These are phyloP conservation scores for Cochlearius cochlearius DNA, from an alignment of 2,113 vertebrate genomes.

Conservation along the genomic window DNA sequence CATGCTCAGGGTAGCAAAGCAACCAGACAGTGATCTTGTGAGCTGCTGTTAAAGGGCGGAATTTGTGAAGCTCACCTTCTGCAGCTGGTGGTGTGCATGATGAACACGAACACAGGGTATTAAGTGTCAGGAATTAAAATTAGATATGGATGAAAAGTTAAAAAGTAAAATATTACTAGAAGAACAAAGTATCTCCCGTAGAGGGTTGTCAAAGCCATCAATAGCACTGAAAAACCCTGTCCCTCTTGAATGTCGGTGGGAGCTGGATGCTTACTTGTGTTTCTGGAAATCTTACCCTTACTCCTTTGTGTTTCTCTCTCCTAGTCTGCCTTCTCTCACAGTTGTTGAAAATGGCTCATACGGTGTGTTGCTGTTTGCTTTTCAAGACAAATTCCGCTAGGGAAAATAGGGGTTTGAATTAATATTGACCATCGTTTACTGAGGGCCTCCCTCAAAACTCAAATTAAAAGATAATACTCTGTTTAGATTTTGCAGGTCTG, in stretches of 20 bases:
- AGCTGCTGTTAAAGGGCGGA: neutral
- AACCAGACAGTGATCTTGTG: neutral
- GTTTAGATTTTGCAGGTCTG: constrained; percentile 48
- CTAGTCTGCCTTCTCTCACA: neutral
- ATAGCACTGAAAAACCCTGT: neutral
- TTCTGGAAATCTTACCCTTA: neutral
- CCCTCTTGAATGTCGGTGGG: neutral
- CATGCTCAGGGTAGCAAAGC: neutral
- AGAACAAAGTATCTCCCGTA: neutral
- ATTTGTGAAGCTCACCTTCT: neutral
- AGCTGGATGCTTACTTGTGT: neutral
- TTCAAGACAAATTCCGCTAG: constrained; percentile 42
- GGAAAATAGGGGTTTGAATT: constrained; percentile 16
- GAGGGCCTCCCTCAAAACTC: neutral
- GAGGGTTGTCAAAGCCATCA: neutral
- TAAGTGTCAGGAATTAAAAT: neutral
- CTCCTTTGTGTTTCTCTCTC: neutral
- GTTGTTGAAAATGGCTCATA: constrained; percentile 20
- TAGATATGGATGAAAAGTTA: neutral
- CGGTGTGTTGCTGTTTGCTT: constrained; percentile 38
- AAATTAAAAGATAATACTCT: constrained; percentile 52
- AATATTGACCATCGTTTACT: constrained; percentile 20
- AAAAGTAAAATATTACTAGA: neutral
- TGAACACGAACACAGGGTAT: neutral
- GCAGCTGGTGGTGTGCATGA: neutral